Percentiles rank a stretch among this genome's conserved stretches.
phyloP scores from a whole-genome alignment of 2,888 invertebrate species.

The Trachelus troglodyta region DNA sequence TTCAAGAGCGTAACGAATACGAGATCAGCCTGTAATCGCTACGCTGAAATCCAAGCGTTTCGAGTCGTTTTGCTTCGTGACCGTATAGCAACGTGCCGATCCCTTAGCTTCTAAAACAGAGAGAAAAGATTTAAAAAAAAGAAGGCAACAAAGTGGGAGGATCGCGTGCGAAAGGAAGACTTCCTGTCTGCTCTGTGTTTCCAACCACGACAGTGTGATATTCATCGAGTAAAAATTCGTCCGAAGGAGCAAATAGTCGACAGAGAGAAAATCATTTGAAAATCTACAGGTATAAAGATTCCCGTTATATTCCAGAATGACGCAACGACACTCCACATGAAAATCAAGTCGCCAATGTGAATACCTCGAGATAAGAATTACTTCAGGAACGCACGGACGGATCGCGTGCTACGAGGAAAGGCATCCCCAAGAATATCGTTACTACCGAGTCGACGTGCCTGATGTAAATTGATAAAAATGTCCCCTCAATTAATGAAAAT shows the following conservation, averaged over 20 bases:
- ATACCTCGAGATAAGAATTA: neutral
- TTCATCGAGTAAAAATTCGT: neutral
- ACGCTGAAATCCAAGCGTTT: neutral
- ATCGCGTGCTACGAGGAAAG: neutral
- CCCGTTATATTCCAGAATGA: neutral
- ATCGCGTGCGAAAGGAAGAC: slow-evolving; percentile 37
- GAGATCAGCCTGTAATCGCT: neutral
- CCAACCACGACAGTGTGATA: neutral
- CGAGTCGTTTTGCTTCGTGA: neutral
- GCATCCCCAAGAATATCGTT: neutral
- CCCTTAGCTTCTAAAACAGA: neutral
- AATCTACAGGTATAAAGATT: neutral
- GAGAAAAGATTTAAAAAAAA: neutral
- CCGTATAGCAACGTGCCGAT: neutral
- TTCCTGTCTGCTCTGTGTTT: slow-evolving; percentile 23
- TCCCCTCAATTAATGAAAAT: neutral
- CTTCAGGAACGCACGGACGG: neutral
- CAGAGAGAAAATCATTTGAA: neutral
- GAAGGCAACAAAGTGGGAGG: neutral
- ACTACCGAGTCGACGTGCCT: neutral
- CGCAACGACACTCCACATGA: neutral
- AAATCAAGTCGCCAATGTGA: neutral
- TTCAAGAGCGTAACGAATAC: neutral
- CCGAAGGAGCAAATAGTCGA: neutral
- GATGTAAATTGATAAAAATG: neutral